Base-by-base conservation (phyloP, 37 sponge, comb jelly and placozoan species). In the Beroe ovata region DNA sequence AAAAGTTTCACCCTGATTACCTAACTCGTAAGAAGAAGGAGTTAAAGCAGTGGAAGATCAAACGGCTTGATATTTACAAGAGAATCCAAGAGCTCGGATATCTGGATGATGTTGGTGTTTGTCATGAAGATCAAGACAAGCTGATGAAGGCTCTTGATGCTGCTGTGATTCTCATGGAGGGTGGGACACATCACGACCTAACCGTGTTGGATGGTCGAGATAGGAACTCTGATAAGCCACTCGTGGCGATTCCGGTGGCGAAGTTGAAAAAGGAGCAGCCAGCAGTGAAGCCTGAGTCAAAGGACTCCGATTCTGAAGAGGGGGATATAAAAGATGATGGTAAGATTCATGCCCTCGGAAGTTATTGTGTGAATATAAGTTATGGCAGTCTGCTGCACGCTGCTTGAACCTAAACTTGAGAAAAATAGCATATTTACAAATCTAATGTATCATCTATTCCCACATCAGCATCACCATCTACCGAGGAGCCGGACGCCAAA, bases 151-250 rank as follows among this genome's bases (percentile, higher is more conserved):
- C 64, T 3, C 90, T 90, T 38, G 64, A 90, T 66, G 90, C 90
- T 38, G 90, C 90, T 32, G 69, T 90, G 38, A 90, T 90, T 25
- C 47, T 90, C 40, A 61, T 90, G 90, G 90, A 90, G 47, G 90
- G 95, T 30, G 95, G 95, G 2, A 90, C 64, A 60, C 91, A 62
- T 23, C 64, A 90, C 35, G 95, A 95, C 66, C 92, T 95, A 37
- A 54, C 60, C 0, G 41, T 90, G 25, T 59, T 95, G 39, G 94
- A 93, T 14, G 26, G 32, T 0, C 29, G 38, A 23, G 63, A 91
- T 42, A 42, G 84, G 23, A 77, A 77, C 84, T 77, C 84, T n/a
- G 84, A 77, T 42, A 77, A 77, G 41, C 84, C 84, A n/a, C 54
- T 77, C 0, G 54, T 77, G 26, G 84, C 84, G 20, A 77, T 77